Conservation (phyloP, 2,888 invertebrate species). For the Himalopsyche kuldschensis region DNA sequence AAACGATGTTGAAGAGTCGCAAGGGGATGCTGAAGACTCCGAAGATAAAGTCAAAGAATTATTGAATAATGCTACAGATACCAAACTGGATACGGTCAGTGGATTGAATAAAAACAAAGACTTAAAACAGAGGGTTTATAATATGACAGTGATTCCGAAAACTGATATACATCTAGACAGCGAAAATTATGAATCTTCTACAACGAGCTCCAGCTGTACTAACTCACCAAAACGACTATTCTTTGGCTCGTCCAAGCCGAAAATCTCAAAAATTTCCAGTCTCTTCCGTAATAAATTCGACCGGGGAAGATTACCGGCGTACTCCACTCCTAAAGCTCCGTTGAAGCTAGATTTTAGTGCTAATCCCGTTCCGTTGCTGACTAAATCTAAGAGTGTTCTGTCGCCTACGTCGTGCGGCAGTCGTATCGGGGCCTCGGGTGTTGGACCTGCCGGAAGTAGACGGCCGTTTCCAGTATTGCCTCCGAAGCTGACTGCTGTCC, state of each 20-base stretch:
- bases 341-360: not conserved
- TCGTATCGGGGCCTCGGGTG: constrained; percentile 41
- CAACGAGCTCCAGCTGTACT: constrained; percentile 65
- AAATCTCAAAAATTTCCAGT: constrained; percentile 43
- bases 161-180: constrained; percentile 61
- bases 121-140: constrained; percentile 55
- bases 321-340: constrained; percentile 7
- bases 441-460: constrained; percentile 53
- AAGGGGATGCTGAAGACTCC: not conserved
- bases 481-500: constrained; percentile 56
- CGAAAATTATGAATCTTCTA: constrained; percentile 65
- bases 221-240: constrained; percentile 65
- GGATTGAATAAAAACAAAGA: constrained; percentile 41
- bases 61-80: constrained; percentile 51
- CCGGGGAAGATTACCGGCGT: constrained; percentile 28
- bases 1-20: not conserved
- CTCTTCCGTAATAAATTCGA: constrained; percentile 37
- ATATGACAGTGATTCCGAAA: constrained; percentile 59
- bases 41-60: constrained; percentile 36
- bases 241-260: constrained; percentile 50
- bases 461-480: constrained; percentile 58
- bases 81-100: constrained; percentile 21
- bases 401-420: constrained; percentile 9
- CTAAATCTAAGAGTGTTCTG: constrained; percentile 22
- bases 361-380: not conserved